Conservation (phyloP, 2,888 invertebrate species). For the Ectemnius cavifrons region DNA sequence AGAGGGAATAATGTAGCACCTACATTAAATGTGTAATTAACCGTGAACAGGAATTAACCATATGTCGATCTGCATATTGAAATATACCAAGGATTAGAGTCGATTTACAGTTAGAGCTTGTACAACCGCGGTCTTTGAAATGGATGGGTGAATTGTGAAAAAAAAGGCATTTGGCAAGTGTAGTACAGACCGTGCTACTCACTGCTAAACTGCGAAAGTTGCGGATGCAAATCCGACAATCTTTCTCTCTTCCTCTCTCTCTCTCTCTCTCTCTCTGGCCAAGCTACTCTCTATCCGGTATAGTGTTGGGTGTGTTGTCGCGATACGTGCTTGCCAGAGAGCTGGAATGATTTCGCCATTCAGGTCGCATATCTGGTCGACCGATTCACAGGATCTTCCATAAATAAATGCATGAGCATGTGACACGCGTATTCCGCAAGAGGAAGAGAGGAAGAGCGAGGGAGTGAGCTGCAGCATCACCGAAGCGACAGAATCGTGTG, state of each 20-base stretch:
- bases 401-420: constrained; percentile 66
- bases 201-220: constrained; percentile 72
- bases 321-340: constrained; percentile 51
- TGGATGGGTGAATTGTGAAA: not conserved
- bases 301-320: constrained; percentile 13
- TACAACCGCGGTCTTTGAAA: not conserved
- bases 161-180: not conserved
- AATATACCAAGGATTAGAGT: no score
- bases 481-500: constrained; percentile 23
- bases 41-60: no score
- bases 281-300: not conserved
- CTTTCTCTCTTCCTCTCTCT: constrained; percentile 17
- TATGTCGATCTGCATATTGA: no score
- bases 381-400: constrained; percentile 55
- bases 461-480: not conserved
- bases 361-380: constrained; percentile 41
- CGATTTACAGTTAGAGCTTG: not conserved
- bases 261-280: no score
- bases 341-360: constrained; percentile 54
- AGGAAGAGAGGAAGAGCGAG: constrained; percentile 11
- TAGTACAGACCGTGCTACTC: constrained; percentile 44
- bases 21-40: no score
- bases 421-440: constrained; percentile 32
- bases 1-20: no score
- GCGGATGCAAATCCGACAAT: constrained; percentile 70